phyloP scores from a whole-genome alignment of 2,888 invertebrate species.

The Tyria jacobaeae region DNA sequence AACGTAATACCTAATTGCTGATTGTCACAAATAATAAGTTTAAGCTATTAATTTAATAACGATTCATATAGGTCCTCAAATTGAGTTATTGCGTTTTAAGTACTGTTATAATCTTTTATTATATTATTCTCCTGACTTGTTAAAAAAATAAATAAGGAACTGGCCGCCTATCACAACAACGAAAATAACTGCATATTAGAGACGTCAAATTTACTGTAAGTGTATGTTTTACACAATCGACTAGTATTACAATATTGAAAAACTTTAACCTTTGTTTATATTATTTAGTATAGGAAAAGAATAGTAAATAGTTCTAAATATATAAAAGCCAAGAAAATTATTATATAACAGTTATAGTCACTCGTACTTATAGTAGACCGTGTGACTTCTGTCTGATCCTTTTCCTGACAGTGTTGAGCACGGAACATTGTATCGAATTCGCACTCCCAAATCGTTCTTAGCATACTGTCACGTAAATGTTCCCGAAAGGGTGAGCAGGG shows the following conservation, averaged over 20 bases:
- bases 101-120: background rate
- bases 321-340: too few species aligned
- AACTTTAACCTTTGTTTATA: background rate
- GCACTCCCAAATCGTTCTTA: too few species aligned
- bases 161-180: background rate
- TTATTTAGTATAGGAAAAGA: too few species aligned
- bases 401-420: too few species aligned
- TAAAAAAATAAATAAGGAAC: background rate
- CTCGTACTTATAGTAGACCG: too few species aligned
- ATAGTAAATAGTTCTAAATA: too few species aligned
- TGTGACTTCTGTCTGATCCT: too few species aligned
- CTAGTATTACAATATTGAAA: background rate
- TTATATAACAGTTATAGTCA: too few species aligned
- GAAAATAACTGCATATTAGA: slow-evolving; percentile 5
- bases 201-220: background rate
- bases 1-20: slow-evolving; percentile 1
- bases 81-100: background rate
- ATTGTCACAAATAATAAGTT: background rate
- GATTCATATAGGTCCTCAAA: too few species aligned
- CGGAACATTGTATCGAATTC: too few species aligned
- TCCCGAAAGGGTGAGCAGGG: too few species aligned
- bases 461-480: too few species aligned
- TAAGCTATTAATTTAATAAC: background rate
- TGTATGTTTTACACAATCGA: background rate
- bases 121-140: background rate